phyloP scores from a whole-genome alignment of 2,888 invertebrate genomes.

The Latrodectus elegans region DNA sequence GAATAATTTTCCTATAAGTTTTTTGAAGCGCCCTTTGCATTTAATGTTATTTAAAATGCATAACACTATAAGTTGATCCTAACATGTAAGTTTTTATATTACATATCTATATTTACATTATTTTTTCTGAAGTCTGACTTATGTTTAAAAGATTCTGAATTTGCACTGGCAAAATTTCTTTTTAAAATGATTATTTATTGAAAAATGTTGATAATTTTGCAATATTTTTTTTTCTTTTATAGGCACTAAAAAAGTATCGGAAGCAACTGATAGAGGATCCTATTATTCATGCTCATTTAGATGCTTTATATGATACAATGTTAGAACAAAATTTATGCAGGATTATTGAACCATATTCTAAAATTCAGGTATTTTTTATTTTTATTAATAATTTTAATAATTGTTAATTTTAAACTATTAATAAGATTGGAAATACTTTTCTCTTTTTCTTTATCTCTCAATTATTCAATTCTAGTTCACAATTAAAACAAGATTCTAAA shows the following conservation, averaged over 20 bases:
- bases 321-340: slow-evolving; percentile 98
- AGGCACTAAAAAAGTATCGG: slow-evolving; percentile 88
- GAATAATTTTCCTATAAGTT: too few relatives aligned
- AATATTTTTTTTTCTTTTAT: slow-evolving; percentile 70
- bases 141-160: too few relatives aligned
- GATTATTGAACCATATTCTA: slow-evolving; percentile 98
- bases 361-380: slow-evolving; percentile 84
- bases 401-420: neutral
- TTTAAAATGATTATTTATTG: too few relatives aligned
- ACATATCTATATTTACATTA: too few relatives aligned
- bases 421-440: neutral
- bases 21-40: too few relatives aligned
- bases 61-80: too few relatives aligned
- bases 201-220: neutral
- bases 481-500: neutral
- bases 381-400: neutral
- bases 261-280: slow-evolving; percentile 94
- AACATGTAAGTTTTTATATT: too few relatives aligned
- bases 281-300: slow-evolving; percentile 96
- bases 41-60: too few relatives aligned
- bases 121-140: too few relatives aligned
- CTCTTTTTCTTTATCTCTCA: neutral
- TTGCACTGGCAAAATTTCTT: too few relatives aligned
- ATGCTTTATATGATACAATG: slow-evolving; percentile 97
- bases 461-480: neutral